phyloP scores from a whole-genome alignment of 1,140 invertebrate genomes.

The Diachasma alloeum region DNA sequence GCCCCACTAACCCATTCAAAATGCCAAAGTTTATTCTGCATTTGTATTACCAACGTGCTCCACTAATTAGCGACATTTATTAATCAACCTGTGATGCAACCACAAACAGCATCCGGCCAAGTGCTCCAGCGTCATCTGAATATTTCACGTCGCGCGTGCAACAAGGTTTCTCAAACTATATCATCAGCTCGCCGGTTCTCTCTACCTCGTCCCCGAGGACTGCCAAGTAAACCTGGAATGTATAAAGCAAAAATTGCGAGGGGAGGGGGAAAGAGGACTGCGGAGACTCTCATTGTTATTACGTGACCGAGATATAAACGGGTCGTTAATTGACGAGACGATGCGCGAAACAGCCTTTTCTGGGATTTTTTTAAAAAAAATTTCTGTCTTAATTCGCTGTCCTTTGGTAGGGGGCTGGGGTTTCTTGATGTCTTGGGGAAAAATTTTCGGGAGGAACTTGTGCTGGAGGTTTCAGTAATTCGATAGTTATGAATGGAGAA shows the following conservation, averaged over 20 bases:
- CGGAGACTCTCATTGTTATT: constrained; percentile 11
- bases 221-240: not conserved
- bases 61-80: constrained; percentile 42
- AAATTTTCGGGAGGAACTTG: too few species aligned
- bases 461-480: too few species aligned
- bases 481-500: too few species aligned
- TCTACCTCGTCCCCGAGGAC: not conserved
- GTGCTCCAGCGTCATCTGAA: not conserved
- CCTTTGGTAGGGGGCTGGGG: not conserved
- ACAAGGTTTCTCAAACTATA: not conserved
- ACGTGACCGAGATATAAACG: constrained; percentile 31
- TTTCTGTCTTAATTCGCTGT: not conserved
- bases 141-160: not conserved
- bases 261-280: not conserved
- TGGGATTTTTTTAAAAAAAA: not conserved
- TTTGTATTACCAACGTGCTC: constrained; percentile 27
- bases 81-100: constrained; percentile 35
- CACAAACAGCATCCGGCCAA: constrained; percentile 2
- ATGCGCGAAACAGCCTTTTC: not conserved
- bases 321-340: constrained; percentile 22
- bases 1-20: not conserved
- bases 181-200: not conserved
- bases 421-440: too few species aligned
- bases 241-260: not conserved
- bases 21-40: not conserved